Evolutionary conservation across 2,113 vertebrate species (phyloP), one percentile per base, ranked within the genome.

Genomic region (Ursus arctos): DNA sequence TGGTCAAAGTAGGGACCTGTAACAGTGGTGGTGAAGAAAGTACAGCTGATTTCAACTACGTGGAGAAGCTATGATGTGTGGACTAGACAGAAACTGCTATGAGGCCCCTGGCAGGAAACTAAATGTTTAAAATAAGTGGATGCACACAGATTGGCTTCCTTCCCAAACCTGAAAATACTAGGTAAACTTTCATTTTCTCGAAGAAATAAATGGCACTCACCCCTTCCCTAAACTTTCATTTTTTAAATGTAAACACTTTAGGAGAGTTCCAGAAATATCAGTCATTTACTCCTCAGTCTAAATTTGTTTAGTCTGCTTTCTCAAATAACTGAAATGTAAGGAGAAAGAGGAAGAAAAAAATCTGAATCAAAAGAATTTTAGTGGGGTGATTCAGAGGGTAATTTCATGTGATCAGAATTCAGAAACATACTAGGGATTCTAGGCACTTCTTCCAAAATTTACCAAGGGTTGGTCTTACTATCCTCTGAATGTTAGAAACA

Each of bases 311-410:
- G 24, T 53, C 36, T 71, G 31, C 47, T 86, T 82, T 91, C 65
- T 89, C 59, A 82, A 94, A 92, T 55, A 43, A 57, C 63, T 86
- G 53, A 97, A 94, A 76, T 77, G 40, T 90, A 74, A 85, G 47
- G 28, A 94, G 57, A 4, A 16, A 95, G 57, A 76, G 2, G 18
- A 76, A 47, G 18, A 61, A 94, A 77, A 79, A 88, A 79, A n/a
- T n/a, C 55, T 86, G 11, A 88, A 91, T 14, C 40, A 83, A 95
- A 59, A 71, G 9, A 24, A 49, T 16, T 51, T 65, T 11, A 65
- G 14, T 72, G 19, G 11, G 12, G 0, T 55, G 4, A 82, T 71
- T 76, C 1, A 59, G 55, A 84, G 19, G 28, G 94, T 33, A 71
- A 89, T 59, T 57, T 71, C 86, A 82, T 16, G 12, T 1, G 69